Conservation (phyloP, 2,113 vertebrate species). For the Ceratotherium simum region DNA sequence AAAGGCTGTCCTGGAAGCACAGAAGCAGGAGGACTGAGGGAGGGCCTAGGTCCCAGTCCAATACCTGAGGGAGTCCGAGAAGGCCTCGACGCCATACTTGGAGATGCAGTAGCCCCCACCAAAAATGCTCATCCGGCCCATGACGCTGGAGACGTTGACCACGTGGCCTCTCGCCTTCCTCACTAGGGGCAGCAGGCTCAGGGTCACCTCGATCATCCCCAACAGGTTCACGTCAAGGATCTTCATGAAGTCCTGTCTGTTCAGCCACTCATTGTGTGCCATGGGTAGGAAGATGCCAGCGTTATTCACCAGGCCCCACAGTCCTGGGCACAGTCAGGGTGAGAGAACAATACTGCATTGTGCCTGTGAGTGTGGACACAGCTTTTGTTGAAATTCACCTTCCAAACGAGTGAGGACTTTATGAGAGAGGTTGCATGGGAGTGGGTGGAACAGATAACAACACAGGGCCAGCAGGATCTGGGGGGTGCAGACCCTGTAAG, state of each 20-base stretch:
- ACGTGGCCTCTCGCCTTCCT: constrained; percentile 84
- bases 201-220: constrained; percentile 86
- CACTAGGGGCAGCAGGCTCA: constrained; percentile 88
- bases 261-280: constrained; percentile 84
- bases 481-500: no score
- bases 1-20: neutral
- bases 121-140: constrained; percentile 76
- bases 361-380: no score
- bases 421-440: neutral
- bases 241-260: constrained; percentile 83
- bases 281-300: constrained; percentile 73
- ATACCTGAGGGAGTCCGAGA: constrained; percentile 88
- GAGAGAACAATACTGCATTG: neutral
- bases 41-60: neutral
- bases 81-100: constrained; percentile 88
- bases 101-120: constrained; percentile 87
- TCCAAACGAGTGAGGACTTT: neutral
- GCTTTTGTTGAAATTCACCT: neutral
- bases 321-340: constrained; percentile 81
- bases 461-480: fast-evolving
- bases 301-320: constrained; percentile 92
- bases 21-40: neutral
- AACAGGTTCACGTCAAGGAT: constrained; percentile 87
- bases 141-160: constrained; percentile 87
- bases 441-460: no score